A percentile compares a stretch with the other conserved stretches of the same genome.
These are phyloP conservation scores for Ataeniobius toweri DNA, from an alignment of 2,797 vertebrate genomes.

Conservation along the genomic window DNA sequence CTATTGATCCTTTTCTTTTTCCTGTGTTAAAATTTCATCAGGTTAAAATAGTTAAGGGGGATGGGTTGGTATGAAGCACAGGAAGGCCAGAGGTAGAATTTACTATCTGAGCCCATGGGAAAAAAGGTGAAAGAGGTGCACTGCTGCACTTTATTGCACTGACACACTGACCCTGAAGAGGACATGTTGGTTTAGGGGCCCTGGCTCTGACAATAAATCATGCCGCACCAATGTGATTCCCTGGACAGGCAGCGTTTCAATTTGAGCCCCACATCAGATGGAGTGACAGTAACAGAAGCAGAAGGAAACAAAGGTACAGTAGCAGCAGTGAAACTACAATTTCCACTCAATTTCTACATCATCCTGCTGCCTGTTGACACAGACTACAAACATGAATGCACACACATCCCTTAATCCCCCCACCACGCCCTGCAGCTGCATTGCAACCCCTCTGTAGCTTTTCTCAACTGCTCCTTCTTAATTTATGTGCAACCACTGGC, in stretches of 20 bases:
- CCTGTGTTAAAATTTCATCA: slow-evolving; percentile 28
- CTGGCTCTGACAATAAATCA: slow-evolving; percentile 61
- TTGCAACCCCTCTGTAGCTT: slow-evolving; percentile 32
- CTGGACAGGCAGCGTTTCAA: slow-evolving; percentile 39
- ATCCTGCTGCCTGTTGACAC: slow-evolving; percentile 21
- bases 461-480: slow-evolving; percentile 59
- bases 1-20: background rate
- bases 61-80: slow-evolving; percentile 21
- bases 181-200: slow-evolving; percentile 62
- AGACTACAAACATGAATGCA: slow-evolving; percentile 17
- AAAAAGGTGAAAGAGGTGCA: slow-evolving; percentile 51
- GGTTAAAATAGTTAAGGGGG: slow-evolving; percentile 33
- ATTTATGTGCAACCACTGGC: slow-evolving; percentile 73
- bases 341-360: slow-evolving; percentile 44
- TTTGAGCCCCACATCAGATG: slow-evolving; percentile 23
- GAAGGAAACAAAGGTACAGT: slow-evolving; percentile 22
- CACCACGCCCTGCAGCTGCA: slow-evolving; percentile 38
- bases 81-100: slow-evolving; percentile 40
- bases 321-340: slow-evolving; percentile 3
- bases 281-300: slow-evolving; percentile 25
- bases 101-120: slow-evolving; percentile 47
- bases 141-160: slow-evolving; percentile 65
- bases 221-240: slow-evolving; percentile 33
- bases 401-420: background rate
- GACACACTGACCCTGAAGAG: slow-evolving; percentile 74